Percentiles rank a stretch among this genome's conserved stretches.
Evolutionary conservation across 2,797 vertebrate genomes (phyloP).

Genomic region (Kryptopterus vitreolus): DNA sequence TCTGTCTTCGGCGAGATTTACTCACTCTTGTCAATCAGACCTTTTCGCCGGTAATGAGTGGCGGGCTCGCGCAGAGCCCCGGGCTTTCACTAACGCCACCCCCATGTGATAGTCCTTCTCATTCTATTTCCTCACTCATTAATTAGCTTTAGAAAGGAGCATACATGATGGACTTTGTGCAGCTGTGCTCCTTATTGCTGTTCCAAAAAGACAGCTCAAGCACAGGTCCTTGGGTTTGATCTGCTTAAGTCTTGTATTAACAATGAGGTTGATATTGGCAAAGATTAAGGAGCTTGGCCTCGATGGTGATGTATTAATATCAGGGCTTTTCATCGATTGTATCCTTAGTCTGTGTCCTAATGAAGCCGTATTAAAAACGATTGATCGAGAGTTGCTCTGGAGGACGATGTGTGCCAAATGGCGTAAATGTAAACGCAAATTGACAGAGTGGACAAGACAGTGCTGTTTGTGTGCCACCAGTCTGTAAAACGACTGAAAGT

Average conservation of each 20-base stretch:
- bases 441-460: not conserved
- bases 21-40: slow-evolving; percentile 16
- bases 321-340: no score
- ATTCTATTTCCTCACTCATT: slow-evolving; percentile 32
- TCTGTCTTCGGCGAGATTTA: slow-evolving; percentile 6
- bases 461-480: not conserved
- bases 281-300: not conserved
- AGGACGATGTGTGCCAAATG: no score
- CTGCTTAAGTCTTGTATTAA: not conserved
- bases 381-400: no score
- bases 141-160: slow-evolving; percentile 25
- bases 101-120: slow-evolving; percentile 15
- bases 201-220: not conserved
- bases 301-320: not conserved
- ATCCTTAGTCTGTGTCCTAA: no score
- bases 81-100: slow-evolving; percentile 13
- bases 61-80: not conserved
- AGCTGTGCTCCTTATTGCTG: slow-evolving; percentile 12
- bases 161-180: slow-evolving; percentile 23
- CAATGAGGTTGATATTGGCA: not conserved
- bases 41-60: slow-evolving; percentile 6
- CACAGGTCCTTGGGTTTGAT: not conserved
- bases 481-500: not conserved
- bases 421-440: no score
- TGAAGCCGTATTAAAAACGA: no score